Conservation (phyloP, 2,888 invertebrate genomes). For the Meteorus cinctellus region DNA sequence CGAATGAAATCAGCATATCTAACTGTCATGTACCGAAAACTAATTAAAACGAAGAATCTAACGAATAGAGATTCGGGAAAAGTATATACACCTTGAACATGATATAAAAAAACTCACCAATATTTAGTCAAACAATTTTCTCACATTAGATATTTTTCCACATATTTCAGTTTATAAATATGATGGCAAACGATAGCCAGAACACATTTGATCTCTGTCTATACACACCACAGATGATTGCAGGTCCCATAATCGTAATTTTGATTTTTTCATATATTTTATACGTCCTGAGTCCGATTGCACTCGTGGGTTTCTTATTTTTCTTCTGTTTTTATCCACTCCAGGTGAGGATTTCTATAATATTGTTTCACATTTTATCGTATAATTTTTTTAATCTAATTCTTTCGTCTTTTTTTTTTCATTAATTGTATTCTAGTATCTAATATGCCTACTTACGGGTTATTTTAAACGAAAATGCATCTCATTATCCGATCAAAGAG, state of each 20-base stretch:
- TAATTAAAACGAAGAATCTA: conserved; percentile 69
- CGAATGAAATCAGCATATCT: conserved; percentile 70
- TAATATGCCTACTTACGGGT: conserved; percentile 71
- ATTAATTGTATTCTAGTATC: conserved; percentile 67
- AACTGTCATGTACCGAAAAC: conserved; percentile 69
- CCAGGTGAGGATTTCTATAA: conserved; percentile 71
- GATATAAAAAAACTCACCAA: background rate
- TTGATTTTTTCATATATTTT: conserved; percentile 74
- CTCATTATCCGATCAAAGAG: conserved; percentile 65
- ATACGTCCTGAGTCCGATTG: conserved; percentile 75
- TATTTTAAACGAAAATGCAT: conserved; percentile 62
- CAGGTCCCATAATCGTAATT: conserved; percentile 75
- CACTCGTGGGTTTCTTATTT: conserved; percentile 74
- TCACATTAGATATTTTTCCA: background rate
- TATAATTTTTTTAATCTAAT: conserved; percentile 60
- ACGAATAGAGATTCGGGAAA: conserved; percentile 74
- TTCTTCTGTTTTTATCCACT: conserved; percentile 75
- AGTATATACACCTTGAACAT: conserved; percentile 49
- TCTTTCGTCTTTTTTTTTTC: conserved; percentile 70
- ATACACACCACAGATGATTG: conserved; percentile 75
- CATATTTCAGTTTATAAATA: conserved; percentile 75
- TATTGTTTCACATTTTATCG: background rate
- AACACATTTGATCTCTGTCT: conserved; percentile 75
- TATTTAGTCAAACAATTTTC: background rate
- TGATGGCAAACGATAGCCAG: conserved; percentile 77